Evolutionary conservation across 1,140 invertebrate species (phyloP).

Genomic region (Camponotus pennsylvanicus): DNA sequence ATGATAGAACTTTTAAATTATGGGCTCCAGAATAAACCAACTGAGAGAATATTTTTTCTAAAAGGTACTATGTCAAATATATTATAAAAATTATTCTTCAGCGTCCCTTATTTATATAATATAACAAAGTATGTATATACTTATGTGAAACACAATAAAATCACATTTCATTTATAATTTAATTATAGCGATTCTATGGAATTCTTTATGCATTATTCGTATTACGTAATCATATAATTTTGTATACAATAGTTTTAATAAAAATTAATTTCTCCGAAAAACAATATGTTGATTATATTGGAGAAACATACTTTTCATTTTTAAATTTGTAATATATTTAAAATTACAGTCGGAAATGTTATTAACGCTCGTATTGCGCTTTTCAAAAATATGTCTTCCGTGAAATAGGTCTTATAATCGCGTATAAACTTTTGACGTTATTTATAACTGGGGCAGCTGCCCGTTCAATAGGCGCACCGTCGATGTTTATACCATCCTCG

Average conservation of each 20-base stretch:
- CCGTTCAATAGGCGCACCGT: conserved; percentile 32
- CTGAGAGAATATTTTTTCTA: neutral
- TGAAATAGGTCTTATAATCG: conserved; percentile 48
- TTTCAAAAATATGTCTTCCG: conserved; percentile 38
- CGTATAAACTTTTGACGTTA: conserved; percentile 54
- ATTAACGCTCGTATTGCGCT: neutral
- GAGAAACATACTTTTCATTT: neutral
- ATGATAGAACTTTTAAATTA: conserved; percentile 98
- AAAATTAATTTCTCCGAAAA: neutral
- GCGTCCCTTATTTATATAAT: neutral
- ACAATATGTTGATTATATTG: neutral
- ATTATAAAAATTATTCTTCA: conserved; percentile 1
- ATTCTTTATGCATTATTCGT: neutral
- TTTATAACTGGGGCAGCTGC: conserved; percentile 49
- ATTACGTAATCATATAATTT: conserved; percentile 5
- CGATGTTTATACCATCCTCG: conserved; percentile 16
- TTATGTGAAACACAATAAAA: neutral
- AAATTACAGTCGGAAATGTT: neutral
- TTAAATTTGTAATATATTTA: neutral
- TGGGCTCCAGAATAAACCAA: conserved; percentile 93
- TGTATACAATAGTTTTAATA: conserved; percentile 10
- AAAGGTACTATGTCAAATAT: neutral
- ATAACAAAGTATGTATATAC: neutral
- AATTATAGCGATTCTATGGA: neutral
- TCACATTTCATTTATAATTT: neutral